Evolutionary conservation across 2,797 vertebrate species (phyloP).

Genomic region (Enteromius argenteus): DNA sequence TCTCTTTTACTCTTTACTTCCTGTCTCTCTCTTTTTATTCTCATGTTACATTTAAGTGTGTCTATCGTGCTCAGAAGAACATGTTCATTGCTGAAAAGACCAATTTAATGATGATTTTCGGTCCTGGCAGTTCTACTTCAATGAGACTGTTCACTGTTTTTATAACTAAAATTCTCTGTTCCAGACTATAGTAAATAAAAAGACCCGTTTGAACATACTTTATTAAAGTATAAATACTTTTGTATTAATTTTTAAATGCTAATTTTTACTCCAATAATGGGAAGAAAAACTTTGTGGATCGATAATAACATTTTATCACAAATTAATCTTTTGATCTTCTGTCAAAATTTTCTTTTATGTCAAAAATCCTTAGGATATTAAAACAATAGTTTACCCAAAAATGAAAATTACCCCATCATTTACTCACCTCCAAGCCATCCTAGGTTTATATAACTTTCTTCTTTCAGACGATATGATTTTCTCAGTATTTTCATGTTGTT

Average conservation of each 20-base stretch:
- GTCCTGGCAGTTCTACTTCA: neutral
- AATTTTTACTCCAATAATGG: neutral
- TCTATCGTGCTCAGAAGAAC: neutral
- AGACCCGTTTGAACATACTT: neutral
- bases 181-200: neutral
- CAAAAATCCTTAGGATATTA: too few relatives aligned
- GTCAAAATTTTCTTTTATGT: neutral
- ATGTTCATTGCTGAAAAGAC: neutral
- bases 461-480: too few relatives aligned
- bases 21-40: slow-evolving; percentile 10
- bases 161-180: neutral
- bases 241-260: too few relatives aligned
- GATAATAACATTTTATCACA: neutral
- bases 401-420: too few relatives aligned
- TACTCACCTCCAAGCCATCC: too few relatives aligned
- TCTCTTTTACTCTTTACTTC: neutral
- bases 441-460: too few relatives aligned
- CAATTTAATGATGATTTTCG: neutral
- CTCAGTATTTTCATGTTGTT: too few relatives aligned
- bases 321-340: neutral
- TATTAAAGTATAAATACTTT: neutral
- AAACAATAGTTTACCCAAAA: too few relatives aligned
- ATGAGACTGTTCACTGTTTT: neutral
- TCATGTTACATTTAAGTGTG: neutral
- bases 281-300: neutral